These are phyloP conservation scores for Plagodis pulveraria DNA, from an alignment of 2,888 invertebrate genomes.

Conservation along the genomic window DNA sequence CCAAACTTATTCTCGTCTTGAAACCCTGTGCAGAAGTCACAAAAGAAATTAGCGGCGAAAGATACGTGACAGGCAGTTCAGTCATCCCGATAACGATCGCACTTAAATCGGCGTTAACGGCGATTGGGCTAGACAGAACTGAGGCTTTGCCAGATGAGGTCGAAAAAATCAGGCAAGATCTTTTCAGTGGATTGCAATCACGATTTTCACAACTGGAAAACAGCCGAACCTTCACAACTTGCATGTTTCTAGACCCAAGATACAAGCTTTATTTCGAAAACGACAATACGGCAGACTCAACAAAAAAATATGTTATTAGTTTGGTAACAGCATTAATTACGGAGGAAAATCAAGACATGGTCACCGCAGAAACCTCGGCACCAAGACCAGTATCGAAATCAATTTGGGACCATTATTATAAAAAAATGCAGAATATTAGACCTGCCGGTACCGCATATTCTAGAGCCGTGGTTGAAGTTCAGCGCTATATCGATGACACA, in stretches of 20 bases:
- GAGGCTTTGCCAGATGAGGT: constrained; percentile 19
- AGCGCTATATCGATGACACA: constrained; percentile 13
- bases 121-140: not conserved
- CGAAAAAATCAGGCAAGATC: constrained; percentile 24
- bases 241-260: constrained; percentile 29
- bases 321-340: constrained; percentile 10
- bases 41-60: constrained; percentile 31
- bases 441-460: constrained; percentile 11
- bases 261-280: constrained; percentile 30
- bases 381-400: not conserved
- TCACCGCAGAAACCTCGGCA: not conserved
- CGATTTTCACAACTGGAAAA: constrained; percentile 19
- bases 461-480: constrained; percentile 8
- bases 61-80: constrained; percentile 21
- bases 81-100: constrained; percentile 21
- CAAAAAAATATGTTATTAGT: constrained; percentile 17
- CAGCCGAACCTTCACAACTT: constrained; percentile 22
- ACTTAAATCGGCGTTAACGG: constrained; percentile 1
- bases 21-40: constrained; percentile 28
- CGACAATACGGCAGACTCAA: constrained; percentile 14
- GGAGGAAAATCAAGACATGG: constrained; percentile 2
- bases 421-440: constrained; percentile 14
- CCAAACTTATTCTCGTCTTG: constrained; percentile 7
- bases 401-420: constrained; percentile 8
- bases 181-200: constrained; percentile 7